Evolutionary conservation across 2,113 vertebrate genomes (phyloP), one percentile per base, ranked within the genome.

Genomic region (Leuciscus idus): DNA sequence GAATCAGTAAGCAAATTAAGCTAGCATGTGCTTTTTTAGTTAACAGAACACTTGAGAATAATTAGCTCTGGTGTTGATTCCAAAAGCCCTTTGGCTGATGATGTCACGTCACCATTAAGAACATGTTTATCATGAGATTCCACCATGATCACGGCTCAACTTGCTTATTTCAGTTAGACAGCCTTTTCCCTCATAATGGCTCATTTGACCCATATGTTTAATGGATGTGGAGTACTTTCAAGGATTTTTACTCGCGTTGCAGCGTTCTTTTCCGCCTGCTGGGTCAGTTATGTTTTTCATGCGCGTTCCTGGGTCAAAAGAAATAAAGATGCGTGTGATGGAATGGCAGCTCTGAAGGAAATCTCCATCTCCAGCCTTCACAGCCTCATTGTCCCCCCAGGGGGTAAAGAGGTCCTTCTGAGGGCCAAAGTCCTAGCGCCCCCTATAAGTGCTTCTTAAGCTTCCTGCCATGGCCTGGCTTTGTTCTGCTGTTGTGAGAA

Each of bases 151-250:
- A 74, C 81, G 78, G 76, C 83, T 30, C 9, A 23, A 73, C 81
- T 87, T 91, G 83, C 90, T 92, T 89, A 87, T 90, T 88, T 87
- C 84, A 23, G 85, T 88, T 75, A 83, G 66, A 84, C 57, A 62
- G 55, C 76, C 30, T 89, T 81, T 87, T 79, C 43, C 46, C 13
- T 80, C 43, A 85, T 12, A 84, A 91, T 26, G 75, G 11, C 50
- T 91, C 88, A 92, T 91, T 92, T 85, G 78, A 87, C 61, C 88
- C 90, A 92, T 85, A 90, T 92, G 91, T 85, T 90, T 90, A 62
- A 0, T 48, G 66, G 88, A 86, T 9, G 55, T 33, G n/a, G 64
- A 57, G 43, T 74, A 48, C 43, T 83, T 75, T 50, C 6, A 26
- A 36, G 73, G 62, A 66, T 75, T 85, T 81, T 87, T 66, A 59